These are phyloP conservation scores for Struthio camelus DNA, from an alignment of 2,113 vertebrate species.

Conservation along the genomic window DNA sequence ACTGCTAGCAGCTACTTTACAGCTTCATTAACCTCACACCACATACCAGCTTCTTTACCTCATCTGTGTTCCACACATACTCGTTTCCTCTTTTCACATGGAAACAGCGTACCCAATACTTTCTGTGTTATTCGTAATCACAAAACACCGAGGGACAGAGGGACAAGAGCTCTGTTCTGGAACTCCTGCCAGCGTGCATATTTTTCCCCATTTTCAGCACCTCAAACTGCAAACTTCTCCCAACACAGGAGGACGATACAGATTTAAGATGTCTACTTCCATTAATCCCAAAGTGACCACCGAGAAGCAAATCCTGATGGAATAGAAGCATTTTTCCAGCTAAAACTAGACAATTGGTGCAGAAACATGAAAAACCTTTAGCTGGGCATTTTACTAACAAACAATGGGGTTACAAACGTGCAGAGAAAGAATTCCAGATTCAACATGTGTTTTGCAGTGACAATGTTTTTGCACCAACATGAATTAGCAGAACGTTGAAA, in stretches of 20 bases:
- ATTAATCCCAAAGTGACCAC: not conserved
- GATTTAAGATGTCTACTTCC: not conserved
- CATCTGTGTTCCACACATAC: accelerated
- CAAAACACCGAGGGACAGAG: not conserved
- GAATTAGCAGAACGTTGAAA: accelerated
- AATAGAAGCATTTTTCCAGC: not conserved
- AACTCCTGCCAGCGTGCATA: not conserved
- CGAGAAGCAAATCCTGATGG: not conserved
- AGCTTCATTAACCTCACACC: not conserved
- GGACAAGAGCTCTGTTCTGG: not conserved
- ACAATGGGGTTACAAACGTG: not conserved
- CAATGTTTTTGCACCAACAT: not conserved
- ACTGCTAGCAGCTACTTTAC: not conserved
- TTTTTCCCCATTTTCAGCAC: not conserved
- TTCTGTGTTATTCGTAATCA: not conserved
- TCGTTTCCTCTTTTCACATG: not conserved
- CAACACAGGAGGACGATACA: not conserved
- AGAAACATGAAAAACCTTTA: not conserved
- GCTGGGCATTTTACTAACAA: not conserved
- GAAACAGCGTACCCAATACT: not conserved
- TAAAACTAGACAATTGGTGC: not conserved
- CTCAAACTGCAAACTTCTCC: not conserved
- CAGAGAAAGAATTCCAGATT: not conserved
- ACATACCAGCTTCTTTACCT: not conserved
- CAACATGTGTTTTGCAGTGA: not conserved